phyloP scores from a whole-genome alignment of 2,113 vertebrate species.

The Microcebus griseorufus region DNA sequence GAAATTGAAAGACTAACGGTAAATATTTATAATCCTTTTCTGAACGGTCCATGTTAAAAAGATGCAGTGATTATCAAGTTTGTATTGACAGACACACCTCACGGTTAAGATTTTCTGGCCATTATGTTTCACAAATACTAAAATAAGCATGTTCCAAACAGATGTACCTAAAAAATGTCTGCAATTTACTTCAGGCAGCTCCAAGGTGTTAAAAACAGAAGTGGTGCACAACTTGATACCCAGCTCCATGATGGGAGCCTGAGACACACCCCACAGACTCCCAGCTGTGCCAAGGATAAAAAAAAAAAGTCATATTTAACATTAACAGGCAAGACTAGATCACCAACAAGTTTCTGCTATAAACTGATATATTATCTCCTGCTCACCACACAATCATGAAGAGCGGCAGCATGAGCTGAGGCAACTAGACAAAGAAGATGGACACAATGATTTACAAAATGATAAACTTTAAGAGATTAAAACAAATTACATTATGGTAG shows the following conservation, averaged over 20 bases:
- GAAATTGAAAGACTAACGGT: background rate
- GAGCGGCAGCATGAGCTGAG: background rate
- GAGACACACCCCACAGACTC: background rate
- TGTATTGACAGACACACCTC: background rate
- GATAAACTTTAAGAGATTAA: background rate
- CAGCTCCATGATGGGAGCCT: background rate
- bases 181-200: background rate
- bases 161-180: background rate
- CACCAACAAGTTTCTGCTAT: background rate
- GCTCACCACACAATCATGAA: background rate
- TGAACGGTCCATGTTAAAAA: slow-evolving; percentile 1
- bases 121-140: background rate
- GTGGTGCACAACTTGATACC: background rate
- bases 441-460: background rate
- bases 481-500: background rate
- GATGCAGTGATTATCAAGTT: background rate
- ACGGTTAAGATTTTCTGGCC: background rate
- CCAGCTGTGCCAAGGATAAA: background rate
- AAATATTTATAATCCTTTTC: background rate
- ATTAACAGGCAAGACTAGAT: background rate
- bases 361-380: background rate
- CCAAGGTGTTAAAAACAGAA: background rate
- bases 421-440: background rate
- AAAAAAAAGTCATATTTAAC: background rate
- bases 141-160: background rate